phyloP scores from a whole-genome alignment of 2,113 vertebrate species.

The Heloderma charlesbogerti region DNA sequence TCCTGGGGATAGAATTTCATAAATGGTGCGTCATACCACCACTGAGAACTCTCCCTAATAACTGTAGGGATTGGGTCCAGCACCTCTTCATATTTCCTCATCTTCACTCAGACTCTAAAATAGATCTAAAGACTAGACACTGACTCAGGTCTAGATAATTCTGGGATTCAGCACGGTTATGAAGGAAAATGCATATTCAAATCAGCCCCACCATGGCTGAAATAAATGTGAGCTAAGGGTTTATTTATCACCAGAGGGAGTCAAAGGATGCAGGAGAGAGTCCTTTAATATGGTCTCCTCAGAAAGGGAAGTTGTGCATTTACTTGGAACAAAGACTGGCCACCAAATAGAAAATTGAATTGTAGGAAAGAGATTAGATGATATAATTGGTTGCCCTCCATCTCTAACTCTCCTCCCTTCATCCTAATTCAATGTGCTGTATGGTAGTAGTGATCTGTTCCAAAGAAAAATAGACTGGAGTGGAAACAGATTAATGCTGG shows the following conservation, averaged over 20 bases:
- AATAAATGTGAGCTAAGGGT: neutral
- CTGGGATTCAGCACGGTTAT: neutral
- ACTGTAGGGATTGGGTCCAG: too few relatives aligned
- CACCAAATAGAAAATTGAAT: slow-evolving; percentile 3
- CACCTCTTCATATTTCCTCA: neutral
- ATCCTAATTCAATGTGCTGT: neutral
- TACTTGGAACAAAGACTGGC: neutral
- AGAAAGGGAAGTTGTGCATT: neutral
- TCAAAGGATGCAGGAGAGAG: neutral
- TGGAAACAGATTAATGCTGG: slow-evolving; percentile 9
- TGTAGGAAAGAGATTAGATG: slow-evolving; percentile 13
- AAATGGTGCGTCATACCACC: neutral
- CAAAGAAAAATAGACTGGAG: slow-evolving; percentile 23
- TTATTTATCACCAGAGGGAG: neutral
- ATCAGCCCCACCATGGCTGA: neutral
- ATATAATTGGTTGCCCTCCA: slow-evolving; percentile 1
- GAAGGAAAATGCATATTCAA: neutral
- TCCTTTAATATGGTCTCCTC: neutral
- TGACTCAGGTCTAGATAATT: too few relatives aligned
- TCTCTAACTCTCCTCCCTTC: neutral
- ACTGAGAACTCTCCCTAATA: too few relatives aligned
- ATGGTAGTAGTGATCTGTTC: slow-evolving; percentile 3
- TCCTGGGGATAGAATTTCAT: neutral
- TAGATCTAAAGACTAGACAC: neutral
- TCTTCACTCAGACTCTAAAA: neutral